A percentile compares a stretch with the other conserved stretches of the same genome.
These are phyloP conservation scores for Drosophila obscura DNA, from an alignment of 1,140 invertebrate species.

Conservation along the genomic window DNA sequence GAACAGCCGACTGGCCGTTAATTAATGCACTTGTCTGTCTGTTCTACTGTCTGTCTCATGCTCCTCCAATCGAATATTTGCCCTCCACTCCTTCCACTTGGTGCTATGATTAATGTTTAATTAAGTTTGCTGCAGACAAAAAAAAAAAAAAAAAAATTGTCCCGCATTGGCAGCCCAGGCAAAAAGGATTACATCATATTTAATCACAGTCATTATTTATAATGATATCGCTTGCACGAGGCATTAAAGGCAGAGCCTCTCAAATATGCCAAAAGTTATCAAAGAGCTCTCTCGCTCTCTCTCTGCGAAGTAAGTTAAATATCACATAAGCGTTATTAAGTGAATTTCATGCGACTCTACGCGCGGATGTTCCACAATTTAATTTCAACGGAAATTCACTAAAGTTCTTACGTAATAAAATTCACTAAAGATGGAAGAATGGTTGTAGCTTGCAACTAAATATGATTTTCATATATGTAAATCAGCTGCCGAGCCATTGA, in stretches of 20 bases:
- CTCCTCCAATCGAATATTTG: conserved; percentile 32
- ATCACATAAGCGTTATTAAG: conserved; percentile 39
- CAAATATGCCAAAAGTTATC: conserved; percentile 53
- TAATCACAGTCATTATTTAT: conserved; percentile 77
- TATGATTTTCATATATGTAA: too few relatives aligned
- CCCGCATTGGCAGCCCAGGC: conserved; percentile 15
- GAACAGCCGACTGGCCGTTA: conserved; percentile 47
- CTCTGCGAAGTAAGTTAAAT: conserved; percentile 17
- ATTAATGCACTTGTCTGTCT: conserved; percentile 64
- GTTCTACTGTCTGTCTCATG: too few relatives aligned
- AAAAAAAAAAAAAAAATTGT: conserved; percentile 20
- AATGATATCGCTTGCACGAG: conserved; percentile 52
- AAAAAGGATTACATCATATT: conserved; percentile 71
- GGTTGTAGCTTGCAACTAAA: not conserved
- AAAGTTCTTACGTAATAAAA: too few relatives aligned
- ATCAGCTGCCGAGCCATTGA: too few relatives aligned
- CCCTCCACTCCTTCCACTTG: conserved; percentile 4
- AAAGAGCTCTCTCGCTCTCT: conserved; percentile 1
- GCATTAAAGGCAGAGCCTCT: conserved; percentile 22
- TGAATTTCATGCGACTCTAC: conserved; percentile 15
- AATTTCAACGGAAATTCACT: conserved; percentile 14
- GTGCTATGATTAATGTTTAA: conserved; percentile 74
- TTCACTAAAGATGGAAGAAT: not conserved
- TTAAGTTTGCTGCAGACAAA: conserved; percentile 64
- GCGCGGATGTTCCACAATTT: conserved; percentile 11